Percentiles rank a stretch among this genome's conserved stretches.
phyloP scores from a whole-genome alignment of 1,140 invertebrate species.

The Aphaenogaster rudis region DNA sequence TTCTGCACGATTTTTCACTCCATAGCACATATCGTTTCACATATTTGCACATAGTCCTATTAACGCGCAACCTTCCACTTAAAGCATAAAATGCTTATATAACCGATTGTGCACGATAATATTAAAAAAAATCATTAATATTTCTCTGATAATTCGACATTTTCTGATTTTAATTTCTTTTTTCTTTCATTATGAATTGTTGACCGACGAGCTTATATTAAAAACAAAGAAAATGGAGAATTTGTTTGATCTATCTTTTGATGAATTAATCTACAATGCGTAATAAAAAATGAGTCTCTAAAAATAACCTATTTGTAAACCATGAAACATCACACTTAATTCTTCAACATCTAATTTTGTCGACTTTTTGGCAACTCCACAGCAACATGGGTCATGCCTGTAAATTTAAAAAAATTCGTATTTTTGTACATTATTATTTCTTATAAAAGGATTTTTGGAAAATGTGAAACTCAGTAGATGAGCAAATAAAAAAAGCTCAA shows the following conservation, averaged over 20 bases:
- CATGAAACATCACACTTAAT: conserved; percentile 44
- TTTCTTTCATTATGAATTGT: neutral
- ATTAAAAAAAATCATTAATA: conserved; percentile 18
- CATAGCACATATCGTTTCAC: neutral
- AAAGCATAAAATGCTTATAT: conserved; percentile 29
- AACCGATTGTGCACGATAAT: conserved; percentile 7
- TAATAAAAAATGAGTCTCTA: conserved; percentile 65
- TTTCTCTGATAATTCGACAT: neutral
- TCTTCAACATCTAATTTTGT: conserved; percentile 59
- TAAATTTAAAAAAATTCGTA: conserved; percentile 34
- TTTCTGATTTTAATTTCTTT: neutral
- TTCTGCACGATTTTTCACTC: neutral
- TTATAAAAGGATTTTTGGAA: neutral
- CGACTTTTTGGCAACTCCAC: conserved; percentile 80
- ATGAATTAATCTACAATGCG: conserved; percentile 52
- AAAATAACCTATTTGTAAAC: conserved; percentile 43
- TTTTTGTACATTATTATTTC: neutral
- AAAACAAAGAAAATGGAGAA: conserved; percentile 56
- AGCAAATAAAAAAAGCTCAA: neutral
- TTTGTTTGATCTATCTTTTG: conserved; percentile 4
- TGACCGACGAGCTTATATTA: conserved; percentile 31
- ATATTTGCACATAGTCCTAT: conserved; percentile 27
- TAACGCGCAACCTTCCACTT: conserved; percentile 28
- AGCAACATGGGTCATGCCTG: conserved; percentile 72
- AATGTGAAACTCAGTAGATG: neutral